Percentiles rank a stretch among this genome's conserved stretches.
Evolutionary conservation across 2,888 invertebrate genomes (phyloP).

Genomic region (Zaprionus obscuricornis): DNA sequence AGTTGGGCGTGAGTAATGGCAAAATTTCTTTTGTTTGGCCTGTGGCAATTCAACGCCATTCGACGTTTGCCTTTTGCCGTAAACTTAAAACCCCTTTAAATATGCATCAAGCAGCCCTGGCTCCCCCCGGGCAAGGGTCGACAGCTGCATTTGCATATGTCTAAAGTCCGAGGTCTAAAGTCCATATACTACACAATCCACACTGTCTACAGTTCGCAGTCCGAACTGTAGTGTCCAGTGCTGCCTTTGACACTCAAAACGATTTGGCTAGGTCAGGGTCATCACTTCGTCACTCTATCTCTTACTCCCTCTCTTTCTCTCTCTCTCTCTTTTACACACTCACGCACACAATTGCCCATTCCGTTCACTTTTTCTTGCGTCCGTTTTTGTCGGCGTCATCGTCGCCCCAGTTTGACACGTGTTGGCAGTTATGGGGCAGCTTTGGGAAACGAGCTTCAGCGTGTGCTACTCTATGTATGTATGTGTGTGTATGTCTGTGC

Average conservation of each 20-base stretch:
- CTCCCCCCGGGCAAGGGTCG: constrained; percentile 38
- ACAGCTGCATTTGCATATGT: constrained; percentile 68
- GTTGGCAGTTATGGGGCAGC: constrained; percentile 68
- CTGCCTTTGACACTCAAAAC: constrained; percentile 72
- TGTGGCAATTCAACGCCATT: constrained; percentile 21
- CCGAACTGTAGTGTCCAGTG: constrained; percentile 34
- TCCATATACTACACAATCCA: too few species aligned
- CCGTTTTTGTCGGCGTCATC: constrained; percentile 52
- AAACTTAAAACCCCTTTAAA: constrained; percentile 62
- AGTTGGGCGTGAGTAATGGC: neutral
- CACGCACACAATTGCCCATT: neutral
- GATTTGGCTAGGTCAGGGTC: constrained; percentile 74
- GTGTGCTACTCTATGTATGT: neutral
- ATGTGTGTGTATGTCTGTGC: neutral
- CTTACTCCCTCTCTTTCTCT: neutral
- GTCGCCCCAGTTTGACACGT: constrained; percentile 62
- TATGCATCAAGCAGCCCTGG: constrained; percentile 53
- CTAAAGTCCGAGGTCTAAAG: constrained; percentile 30
- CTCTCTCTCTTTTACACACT: neutral
- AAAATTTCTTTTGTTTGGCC: constrained; percentile 22
- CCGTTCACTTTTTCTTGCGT: constrained; percentile 1
- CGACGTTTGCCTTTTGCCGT: constrained; percentile 30
- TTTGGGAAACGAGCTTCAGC: neutral
- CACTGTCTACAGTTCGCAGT: constrained; percentile 6
- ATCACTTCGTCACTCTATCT: constrained; percentile 12